Percentiles rank a stretch among this genome's conserved stretches.
Conservation (phyloP, 2,113 vertebrate genomes). For the Syngnathus scovelli region DNA sequence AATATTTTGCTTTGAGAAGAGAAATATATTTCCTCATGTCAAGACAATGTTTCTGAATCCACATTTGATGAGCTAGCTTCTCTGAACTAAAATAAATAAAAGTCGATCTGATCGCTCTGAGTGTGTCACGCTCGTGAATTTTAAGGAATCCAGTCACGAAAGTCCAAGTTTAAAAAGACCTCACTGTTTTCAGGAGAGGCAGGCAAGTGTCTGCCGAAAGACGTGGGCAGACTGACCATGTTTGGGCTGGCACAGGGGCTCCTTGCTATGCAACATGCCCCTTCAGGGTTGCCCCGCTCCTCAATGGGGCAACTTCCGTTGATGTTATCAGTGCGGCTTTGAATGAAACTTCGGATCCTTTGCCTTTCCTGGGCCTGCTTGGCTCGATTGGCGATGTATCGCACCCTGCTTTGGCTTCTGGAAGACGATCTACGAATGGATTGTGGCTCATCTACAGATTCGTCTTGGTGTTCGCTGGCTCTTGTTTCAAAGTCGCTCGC, state of each 20-base stretch:
- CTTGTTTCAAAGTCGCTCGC: constrained; percentile 74
- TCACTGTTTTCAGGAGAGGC: constrained; percentile 60
- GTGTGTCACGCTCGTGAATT: constrained; percentile 22
- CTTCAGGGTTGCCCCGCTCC: constrained; percentile 87
- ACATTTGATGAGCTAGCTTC: constrained; percentile 21
- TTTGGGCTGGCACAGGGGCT: constrained; percentile 71
- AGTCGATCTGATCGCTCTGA: constrained; percentile 11
- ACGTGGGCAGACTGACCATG: constrained; percentile 57
- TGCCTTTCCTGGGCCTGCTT: constrained; percentile 86
- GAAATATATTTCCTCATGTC: not conserved
- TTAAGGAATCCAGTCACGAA: constrained; percentile 50
- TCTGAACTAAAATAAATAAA: constrained; percentile 3
- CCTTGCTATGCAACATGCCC: constrained; percentile 77
- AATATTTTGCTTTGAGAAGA: constrained; percentile 4
- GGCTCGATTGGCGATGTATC: constrained; percentile 86
- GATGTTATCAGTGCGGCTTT: constrained; percentile 22
- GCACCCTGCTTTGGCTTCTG: constrained; percentile 86
- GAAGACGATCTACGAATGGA: constrained; percentile 82
- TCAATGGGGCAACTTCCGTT: constrained; percentile 72
- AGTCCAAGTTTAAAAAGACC: constrained; percentile 77
- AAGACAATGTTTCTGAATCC: constrained; percentile 5
- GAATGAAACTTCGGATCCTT: constrained; percentile 71
- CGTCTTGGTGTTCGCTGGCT: constrained; percentile 28
- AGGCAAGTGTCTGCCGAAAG: constrained; percentile 44
- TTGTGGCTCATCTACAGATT: constrained; percentile 35